Evolutionary conservation across 1,140 invertebrate genomes (phyloP).

Genomic region (Anagrus nilaparvatae): DNA sequence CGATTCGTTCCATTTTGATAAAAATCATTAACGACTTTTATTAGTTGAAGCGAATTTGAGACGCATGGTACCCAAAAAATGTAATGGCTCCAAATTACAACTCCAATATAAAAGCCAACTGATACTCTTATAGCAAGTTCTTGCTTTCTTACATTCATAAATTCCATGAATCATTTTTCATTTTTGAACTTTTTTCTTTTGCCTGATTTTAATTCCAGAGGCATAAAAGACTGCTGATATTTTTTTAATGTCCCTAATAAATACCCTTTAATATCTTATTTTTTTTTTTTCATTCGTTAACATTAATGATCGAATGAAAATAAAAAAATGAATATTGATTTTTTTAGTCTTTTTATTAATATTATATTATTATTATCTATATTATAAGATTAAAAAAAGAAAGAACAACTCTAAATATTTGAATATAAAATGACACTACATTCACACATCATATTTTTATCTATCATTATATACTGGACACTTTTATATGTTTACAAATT

Average conservation of each 20-base stretch:
- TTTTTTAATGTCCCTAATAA: constrained; percentile 16
- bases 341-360: not conserved
- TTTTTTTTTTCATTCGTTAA: not conserved
- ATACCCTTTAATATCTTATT: constrained; percentile 13
- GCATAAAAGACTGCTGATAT: constrained; percentile 11
- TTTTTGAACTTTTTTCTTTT: constrained; percentile 3
- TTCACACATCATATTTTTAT: constrained; percentile 7
- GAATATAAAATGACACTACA: constrained; percentile 8
- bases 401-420: constrained; percentile 5
- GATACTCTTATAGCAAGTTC: constrained; percentile 3
- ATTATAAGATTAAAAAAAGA: constrained; percentile 6
- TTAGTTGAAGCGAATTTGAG: constrained; percentile 11
- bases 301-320: not conserved
- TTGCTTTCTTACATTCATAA: constrained; percentile 9
- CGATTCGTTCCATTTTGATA: constrained; percentile 10
- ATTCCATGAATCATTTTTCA: constrained; percentile 7
- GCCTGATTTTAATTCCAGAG: constrained; percentile 6
- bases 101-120: constrained; percentile 6
- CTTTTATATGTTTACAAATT: constrained; percentile 26
- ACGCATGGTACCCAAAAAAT: constrained; percentile 23
- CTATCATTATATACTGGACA: constrained; percentile 16
- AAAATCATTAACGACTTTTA: not conserved
- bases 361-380: not conserved
- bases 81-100: constrained; percentile 25
- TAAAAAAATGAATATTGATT: not conserved